phyloP scores from a whole-genome alignment of 2,113 vertebrate genomes.

The Gallinago media region DNA sequence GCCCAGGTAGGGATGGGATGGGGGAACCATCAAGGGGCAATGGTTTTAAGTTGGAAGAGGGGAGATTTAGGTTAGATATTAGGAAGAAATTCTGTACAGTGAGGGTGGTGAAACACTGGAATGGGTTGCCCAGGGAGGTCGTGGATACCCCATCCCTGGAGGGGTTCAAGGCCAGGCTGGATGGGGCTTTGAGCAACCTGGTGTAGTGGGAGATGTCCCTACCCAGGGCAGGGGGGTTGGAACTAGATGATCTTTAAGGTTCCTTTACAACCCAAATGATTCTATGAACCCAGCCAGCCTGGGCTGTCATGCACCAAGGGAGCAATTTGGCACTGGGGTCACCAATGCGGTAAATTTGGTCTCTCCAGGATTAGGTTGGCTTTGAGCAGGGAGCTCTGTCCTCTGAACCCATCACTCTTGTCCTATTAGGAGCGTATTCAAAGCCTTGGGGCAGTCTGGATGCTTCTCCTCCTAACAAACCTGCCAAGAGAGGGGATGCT shows the following conservation, averaged over 20 bases:
- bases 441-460: not conserved
- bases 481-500: not conserved
- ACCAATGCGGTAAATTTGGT: accelerated
- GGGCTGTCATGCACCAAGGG: not conserved
- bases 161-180: no score
- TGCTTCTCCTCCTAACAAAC: not conserved
- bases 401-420: not conserved
- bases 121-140: no score
- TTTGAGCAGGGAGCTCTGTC: not conserved
- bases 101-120: no score
- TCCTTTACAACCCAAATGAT: no score
- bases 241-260: no score
- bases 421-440: not conserved
- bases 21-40: not conserved
- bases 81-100: no score
- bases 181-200: no score
- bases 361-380: not conserved
- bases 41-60: no score
- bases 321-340: accelerated
- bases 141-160: no score
- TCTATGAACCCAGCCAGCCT: not conserved
- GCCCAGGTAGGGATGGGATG: not conserved
- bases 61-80: no score
- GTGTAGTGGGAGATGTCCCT: no score
- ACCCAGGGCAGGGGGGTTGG: no score